Base-by-base conservation (phyloP, 1,140 invertebrate genomes). In the Drosophila nigromelanica region DNA sequence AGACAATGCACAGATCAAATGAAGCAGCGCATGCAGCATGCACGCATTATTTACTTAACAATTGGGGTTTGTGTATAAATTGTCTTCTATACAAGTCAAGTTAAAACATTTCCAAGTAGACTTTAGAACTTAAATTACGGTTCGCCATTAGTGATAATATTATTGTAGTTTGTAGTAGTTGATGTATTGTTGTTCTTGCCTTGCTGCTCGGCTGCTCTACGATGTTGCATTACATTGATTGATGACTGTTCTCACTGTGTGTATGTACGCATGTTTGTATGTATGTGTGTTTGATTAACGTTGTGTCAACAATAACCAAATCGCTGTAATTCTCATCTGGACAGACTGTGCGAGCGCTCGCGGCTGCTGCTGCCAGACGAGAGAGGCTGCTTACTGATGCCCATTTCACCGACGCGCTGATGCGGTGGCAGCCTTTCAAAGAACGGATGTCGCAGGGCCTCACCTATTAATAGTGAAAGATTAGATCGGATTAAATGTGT, bases 371-470 rank as follows among this genome's bases (percentile, higher is more conserved):
- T 92, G 55, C 89, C 89, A 11, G 91, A 92, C 15, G 85, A 91
- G 24, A 85, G 63, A 7, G 85, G 81, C 64, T 90, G 90, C 60
- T 90, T 91, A 30, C 40, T 61, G 27, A 55, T 76, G 62, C 70
- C 77, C 59, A 79, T 69, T 35, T 94, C 93, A 73, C 94, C 94
- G 64, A 97, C 92, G 80, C 95, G 93, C 74, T 96, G 95, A 73
- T 96, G 94, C 11, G 94, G 91, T 14, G 96, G 95, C 77, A 98
- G 94, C 80, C 97, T 96, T 73, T 95, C 95, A 92, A 99, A 99
- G 93, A 99, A 99, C 18, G 97, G 96, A 94, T 99, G 98, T 30
- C 94, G 93, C 68, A 99, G 92, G 5, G 98, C 97, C 75, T 99
- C 98, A 37, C 91, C 91, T 92, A 27, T 5, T 62, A 15, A 45